Evolutionary conservation across 2,888 invertebrate species (phyloP).

Genomic region (Epistrophe grossulariae): DNA sequence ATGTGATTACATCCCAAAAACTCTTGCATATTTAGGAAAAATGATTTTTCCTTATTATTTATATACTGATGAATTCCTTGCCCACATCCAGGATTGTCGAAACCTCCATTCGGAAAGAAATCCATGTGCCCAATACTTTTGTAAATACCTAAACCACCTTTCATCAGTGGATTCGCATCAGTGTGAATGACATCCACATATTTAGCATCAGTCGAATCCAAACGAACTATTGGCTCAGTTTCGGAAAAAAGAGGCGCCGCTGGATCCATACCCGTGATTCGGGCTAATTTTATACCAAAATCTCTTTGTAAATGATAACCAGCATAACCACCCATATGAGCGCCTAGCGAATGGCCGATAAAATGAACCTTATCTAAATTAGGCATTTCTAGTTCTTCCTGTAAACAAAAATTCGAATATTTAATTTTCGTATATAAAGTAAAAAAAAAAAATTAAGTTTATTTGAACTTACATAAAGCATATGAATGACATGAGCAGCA

Average conservation of each 20-base stretch:
- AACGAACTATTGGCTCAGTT: constrained; percentile 90
- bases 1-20: constrained; percentile 94
- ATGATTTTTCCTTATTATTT: constrained; percentile 86
- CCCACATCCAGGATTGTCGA: constrained; percentile 90
- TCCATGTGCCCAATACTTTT: constrained; percentile 95
- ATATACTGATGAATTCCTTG: constrained; percentile 87
- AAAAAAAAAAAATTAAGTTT: neutral
- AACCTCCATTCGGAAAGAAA: constrained; percentile 96
- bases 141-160: constrained; percentile 91
- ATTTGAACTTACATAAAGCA: constrained; percentile 84
- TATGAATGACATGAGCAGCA: constrained; percentile 89
- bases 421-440: neutral
- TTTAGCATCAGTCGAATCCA: constrained; percentile 93
- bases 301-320: constrained; percentile 90
- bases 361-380: constrained; percentile 90
- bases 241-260: constrained; percentile 96
- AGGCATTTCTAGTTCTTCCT: constrained; percentile 85
- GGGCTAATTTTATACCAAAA: constrained; percentile 89
- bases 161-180: constrained; percentile 91
- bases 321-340: constrained; percentile 93
- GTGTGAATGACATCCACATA: constrained; percentile 97
- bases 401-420: constrained; percentile 77
- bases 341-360: constrained; percentile 94
- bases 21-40: constrained; percentile 86
- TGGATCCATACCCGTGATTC: constrained; percentile 95